Percentiles rank a stretch among this genome's conserved stretches.
Conservation (phyloP, 2,888 invertebrate species). For the Pseudococcus jackbeardsleyi region DNA sequence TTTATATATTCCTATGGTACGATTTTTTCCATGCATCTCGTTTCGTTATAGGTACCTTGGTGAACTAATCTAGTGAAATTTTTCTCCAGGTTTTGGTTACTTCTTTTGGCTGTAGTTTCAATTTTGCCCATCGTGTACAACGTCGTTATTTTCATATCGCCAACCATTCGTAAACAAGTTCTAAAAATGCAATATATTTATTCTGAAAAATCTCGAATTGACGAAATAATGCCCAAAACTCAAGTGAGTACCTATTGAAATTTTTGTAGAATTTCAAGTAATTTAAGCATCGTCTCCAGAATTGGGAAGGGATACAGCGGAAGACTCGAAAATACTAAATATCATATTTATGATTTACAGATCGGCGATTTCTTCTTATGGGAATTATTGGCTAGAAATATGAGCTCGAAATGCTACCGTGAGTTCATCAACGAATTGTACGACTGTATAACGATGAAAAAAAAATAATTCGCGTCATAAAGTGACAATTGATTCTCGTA, state of each 20-base stretch:
- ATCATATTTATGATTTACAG: conserved; percentile 71
- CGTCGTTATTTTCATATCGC: conserved; percentile 82
- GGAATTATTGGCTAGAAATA: conserved; percentile 87
- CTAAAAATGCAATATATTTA: conserved; percentile 85
- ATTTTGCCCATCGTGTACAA: conserved; percentile 85
- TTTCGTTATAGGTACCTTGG: no score
- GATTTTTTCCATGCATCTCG: no score
- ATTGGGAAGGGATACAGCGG: no score
- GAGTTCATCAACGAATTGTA: conserved; percentile 82
- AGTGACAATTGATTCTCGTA: no score
- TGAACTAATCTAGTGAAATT: neutral
- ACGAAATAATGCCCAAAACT: conserved; percentile 82
- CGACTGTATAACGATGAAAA: no score
- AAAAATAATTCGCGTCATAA: no score
- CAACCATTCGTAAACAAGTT: conserved; percentile 85
- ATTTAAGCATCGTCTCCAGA: no score
- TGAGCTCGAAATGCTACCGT: conserved; percentile 84
- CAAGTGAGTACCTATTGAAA: conserved; percentile 76
- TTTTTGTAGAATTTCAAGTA: no score
- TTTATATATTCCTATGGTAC: conserved; percentile 89
- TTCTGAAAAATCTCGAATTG: conserved; percentile 81
- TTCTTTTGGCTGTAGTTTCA: conserved; percentile 81
- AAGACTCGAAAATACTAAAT: no score
- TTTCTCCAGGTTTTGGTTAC: conserved; percentile 81
- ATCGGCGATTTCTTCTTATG: conserved; percentile 89